phyloP scores from a whole-genome alignment of 1,140 invertebrate species.

The Trichonephila clavipes region DNA sequence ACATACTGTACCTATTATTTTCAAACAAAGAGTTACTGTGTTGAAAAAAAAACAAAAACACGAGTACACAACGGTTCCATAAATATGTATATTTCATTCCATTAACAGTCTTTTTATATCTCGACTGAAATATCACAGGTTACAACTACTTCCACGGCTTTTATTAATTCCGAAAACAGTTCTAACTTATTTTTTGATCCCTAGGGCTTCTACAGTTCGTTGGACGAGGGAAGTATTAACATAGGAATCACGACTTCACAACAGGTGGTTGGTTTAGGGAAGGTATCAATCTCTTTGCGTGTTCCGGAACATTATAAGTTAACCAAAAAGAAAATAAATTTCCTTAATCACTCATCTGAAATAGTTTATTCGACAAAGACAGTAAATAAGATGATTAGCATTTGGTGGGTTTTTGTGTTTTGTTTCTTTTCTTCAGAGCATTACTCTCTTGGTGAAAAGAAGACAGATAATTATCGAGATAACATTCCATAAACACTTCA shows the following conservation, averaged over 20 bases:
- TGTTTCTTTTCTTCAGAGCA: neutral
- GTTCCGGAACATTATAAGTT: neutral
- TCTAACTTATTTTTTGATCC: neutral
- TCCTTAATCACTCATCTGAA: neutral
- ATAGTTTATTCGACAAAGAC: neutral
- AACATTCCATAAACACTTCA: conserved; percentile 13
- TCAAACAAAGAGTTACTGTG: neutral
- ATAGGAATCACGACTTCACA: neutral
- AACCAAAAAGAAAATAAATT: neutral
- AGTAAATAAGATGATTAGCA: neutral
- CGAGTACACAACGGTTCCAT: neutral
- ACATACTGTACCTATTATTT: neutral
- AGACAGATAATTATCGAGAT: neutral
- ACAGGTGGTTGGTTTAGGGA: neutral
- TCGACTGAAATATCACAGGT: neutral
- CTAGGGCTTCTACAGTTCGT: neutral
- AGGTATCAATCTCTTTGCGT: neutral
- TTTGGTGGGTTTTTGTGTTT: neutral
- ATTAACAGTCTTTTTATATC: neutral
- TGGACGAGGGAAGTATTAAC: neutral
- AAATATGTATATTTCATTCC: neutral
- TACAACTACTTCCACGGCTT: neutral
- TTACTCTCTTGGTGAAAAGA: neutral
- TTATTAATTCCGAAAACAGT: neutral
- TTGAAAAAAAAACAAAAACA: neutral